Conservation (phyloP, 1,140 invertebrate species). For the Pararge aegeria region DNA sequence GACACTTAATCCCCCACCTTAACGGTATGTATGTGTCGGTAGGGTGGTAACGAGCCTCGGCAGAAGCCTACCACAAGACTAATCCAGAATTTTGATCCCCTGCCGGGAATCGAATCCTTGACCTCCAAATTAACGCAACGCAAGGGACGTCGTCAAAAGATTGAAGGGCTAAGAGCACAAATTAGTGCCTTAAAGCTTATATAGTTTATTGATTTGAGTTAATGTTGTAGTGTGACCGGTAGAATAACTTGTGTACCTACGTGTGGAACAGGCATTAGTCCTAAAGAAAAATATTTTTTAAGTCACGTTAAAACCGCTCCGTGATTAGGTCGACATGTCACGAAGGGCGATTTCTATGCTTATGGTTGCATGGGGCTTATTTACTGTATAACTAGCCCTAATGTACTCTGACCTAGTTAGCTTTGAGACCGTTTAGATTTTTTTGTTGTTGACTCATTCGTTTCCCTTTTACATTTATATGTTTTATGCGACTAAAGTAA, state of each 20-base stretch:
- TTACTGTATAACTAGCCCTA: conserved; percentile 6
- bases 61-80: too few relatives aligned
- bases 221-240: neutral
- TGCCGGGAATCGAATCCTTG: too few relatives aligned
- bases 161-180: too few relatives aligned
- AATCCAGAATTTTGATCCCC: too few relatives aligned
- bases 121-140: too few relatives aligned
- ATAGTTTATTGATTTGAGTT: neutral
- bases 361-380: conserved; percentile 8
- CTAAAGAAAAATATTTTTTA: conserved; percentile 9
- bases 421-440: neutral
- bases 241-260: neutral
- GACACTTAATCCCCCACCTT: too few relatives aligned
- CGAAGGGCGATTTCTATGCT: conserved; percentile 8
- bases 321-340: conserved; percentile 10
- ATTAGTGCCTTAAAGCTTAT: too few relatives aligned
- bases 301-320: conserved; percentile 7
- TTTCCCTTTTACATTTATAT: neutral
- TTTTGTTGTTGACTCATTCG: neutral
- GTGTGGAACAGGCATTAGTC: conserved; percentile 7
- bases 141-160: too few relatives aligned
- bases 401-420: conserved; percentile 11
- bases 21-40: too few relatives aligned
- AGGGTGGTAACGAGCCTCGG: too few relatives aligned
- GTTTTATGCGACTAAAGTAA: too few relatives aligned